These are phyloP conservation scores for Mantis religiosa DNA, from an alignment of 2,888 invertebrate species.

Conservation along the genomic window DNA sequence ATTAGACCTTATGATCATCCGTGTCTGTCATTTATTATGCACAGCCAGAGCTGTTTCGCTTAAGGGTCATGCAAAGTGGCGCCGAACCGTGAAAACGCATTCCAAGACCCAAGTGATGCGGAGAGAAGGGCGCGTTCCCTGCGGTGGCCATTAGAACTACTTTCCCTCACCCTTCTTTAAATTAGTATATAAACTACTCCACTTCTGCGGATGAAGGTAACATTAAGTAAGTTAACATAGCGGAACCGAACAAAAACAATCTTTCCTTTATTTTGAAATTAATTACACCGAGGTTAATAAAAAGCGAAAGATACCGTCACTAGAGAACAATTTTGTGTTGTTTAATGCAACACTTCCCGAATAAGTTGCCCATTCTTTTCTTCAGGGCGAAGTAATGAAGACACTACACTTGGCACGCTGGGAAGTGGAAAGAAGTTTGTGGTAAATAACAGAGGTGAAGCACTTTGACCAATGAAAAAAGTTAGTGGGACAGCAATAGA, in stretches of 20 bases:
- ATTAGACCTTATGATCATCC: background rate
- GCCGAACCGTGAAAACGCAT: background rate
- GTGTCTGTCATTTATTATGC: background rate
- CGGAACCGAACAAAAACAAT: background rate
- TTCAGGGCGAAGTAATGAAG: background rate
- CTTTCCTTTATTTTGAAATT: background rate
- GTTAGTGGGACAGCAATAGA: no score
- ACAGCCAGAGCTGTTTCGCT: background rate
- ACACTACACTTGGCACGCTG: background rate
- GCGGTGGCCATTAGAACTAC: background rate
- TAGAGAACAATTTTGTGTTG: background rate
- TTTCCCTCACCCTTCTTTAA: background rate
- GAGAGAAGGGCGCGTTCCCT: background rate
- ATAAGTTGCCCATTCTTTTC: background rate
- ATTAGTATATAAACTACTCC: background rate
- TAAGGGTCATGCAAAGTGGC: background rate
- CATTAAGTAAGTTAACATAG: background rate
- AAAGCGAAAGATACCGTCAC: background rate
- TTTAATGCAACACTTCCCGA: background rate
- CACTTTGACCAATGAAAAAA: no score
- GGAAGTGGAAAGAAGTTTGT: background rate
- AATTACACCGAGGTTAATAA: background rate
- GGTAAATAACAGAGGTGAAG: background rate
- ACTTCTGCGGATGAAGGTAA: background rate
- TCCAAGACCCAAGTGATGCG: background rate